Evolutionary conservation across 2,888 invertebrate species (phyloP).

Genomic region (Chrysolina haemoptera): DNA sequence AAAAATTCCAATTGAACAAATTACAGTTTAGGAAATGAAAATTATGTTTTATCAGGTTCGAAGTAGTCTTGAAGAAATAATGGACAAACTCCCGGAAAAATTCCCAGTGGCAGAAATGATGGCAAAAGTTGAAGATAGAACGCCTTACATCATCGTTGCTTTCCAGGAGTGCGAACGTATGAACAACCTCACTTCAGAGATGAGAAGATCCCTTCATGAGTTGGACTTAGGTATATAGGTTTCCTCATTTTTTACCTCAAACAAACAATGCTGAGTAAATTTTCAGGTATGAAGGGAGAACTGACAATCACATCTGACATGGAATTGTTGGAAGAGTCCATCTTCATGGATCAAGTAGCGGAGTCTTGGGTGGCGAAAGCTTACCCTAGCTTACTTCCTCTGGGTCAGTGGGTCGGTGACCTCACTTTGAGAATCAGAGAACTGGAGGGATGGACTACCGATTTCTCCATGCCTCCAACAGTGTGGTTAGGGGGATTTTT

Average conservation of each 20-base stretch:
- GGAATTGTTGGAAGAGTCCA: slow-evolving; percentile 87
- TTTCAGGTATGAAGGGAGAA: slow-evolving; percentile 75
- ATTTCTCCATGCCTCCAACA: slow-evolving; percentile 88
- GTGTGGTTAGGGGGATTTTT: slow-evolving; percentile 97
- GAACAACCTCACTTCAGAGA: slow-evolving; percentile 89
- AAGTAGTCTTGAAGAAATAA: slow-evolving; percentile 84
- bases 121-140: slow-evolving; percentile 89
- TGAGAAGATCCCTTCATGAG: slow-evolving; percentile 86
- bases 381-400: slow-evolving; percentile 88
- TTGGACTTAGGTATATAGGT: slow-evolving; percentile 83
- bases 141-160: slow-evolving; percentile 92
- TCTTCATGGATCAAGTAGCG: slow-evolving; percentile 94
- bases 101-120: slow-evolving; percentile 90
- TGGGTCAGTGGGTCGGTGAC: slow-evolving; percentile 90
- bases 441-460: slow-evolving; percentile 89
- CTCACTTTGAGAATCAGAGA: slow-evolving; percentile 84
- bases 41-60: slow-evolving; percentile 74
- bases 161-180: slow-evolving; percentile 96
- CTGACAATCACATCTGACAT: slow-evolving; percentile 93
- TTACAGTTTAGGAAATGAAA: neutral
- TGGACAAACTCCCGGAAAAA: slow-evolving; percentile 90
- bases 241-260: neutral
- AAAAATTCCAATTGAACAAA: too few relatives aligned
- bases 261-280: neutral
- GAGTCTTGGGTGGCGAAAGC: slow-evolving; percentile 88